Evolutionary conservation across 2,888 invertebrate species (phyloP), one percentile per base, ranked within the genome.

Genomic region (Zeuzera pyrina): DNA sequence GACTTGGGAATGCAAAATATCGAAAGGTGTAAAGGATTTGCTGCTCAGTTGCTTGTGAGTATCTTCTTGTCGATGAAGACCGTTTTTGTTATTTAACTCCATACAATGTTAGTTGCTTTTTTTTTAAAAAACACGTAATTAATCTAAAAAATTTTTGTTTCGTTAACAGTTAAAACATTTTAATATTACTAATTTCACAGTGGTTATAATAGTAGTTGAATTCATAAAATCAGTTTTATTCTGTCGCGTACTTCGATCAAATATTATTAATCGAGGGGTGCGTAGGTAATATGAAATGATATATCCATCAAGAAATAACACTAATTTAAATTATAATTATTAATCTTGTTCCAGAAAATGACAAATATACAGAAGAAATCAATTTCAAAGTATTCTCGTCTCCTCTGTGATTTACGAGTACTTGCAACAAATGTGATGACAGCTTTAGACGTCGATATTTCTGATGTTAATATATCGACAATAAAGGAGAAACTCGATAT

Each of bases 11-110:
- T 89, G 1, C 89, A 88, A 29, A 93, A 93, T 49, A 87, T 93
- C 30, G 95, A 96, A 49, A 86, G 95, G 30, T 92, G 95, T 52
- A 90, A 89, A 63, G 98, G 98, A 28, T 95, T 91, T 60, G 87
- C 93, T 0, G 87, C 89, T 11, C 92, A 96, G 51, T 72, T 97
- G 24, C 85, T 93, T 85, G 88, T 89, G 70, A 69, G 57, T 42
- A n/a, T 10, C 31, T 28, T 23, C 12, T 36, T 33, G 31, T 22
- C 12, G 16, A 7, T 5, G 19, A 19, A 6, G 1, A 21, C 3
- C 5, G 10, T 21, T 21, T 21, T n/a, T n/a, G n/a, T n/a, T n/a
- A n/a, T n/a, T n/a, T n/a, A n/a, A n/a, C n/a, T n/a, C n/a, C n/a
- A n/a, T n/a, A n/a, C n/a, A n/a, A n/a, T n/a, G n/a, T n/a, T n/a